Evolutionary conservation across 2,888 invertebrate genomes (phyloP).

Genomic region (Gerris lacustris): DNA sequence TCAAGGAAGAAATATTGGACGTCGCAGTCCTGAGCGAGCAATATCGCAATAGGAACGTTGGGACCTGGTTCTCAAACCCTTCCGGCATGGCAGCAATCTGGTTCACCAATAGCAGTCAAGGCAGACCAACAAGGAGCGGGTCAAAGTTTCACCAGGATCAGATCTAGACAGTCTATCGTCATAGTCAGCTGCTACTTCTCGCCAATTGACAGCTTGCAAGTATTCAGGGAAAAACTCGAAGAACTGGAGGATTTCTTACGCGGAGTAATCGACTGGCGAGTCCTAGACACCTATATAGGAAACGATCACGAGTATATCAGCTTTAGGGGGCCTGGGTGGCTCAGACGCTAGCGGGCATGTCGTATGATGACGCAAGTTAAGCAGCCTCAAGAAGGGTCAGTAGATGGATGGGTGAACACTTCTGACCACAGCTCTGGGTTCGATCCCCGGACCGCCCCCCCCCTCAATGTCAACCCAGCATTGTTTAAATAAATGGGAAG

Average conservation of each 20-base stretch:
- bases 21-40: conserved; percentile 26
- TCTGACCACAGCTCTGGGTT: too few species aligned
- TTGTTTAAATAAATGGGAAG: too few species aligned
- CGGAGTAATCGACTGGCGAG: neutral
- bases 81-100: conserved; percentile 24
- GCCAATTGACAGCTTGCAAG: conserved; percentile 19
- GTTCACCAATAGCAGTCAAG: conserved; percentile 15
- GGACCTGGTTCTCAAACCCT: conserved; percentile 21
- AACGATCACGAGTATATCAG: conserved; percentile 27
- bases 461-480: too few species aligned
- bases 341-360: too few species aligned
- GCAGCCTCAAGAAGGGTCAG: too few species aligned
- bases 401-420: too few species aligned
- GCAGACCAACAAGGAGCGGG: conserved; percentile 17
- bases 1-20: conserved; percentile 16
- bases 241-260: conserved; percentile 11
- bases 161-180: conserved; percentile 12
- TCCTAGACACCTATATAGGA: conserved; percentile 17
- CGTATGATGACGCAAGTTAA: too few species aligned
- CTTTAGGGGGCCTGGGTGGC: too few species aligned
- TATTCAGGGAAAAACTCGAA: conserved; percentile 12
- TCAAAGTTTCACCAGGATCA: conserved; percentile 22
- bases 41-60: conserved; percentile 18
- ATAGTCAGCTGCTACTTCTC: conserved; percentile 21
- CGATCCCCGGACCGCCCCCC: too few species aligned